Evolutionary conservation across 2,113 vertebrate genomes (phyloP).

Genomic region (Tricholaema leucomelas): DNA sequence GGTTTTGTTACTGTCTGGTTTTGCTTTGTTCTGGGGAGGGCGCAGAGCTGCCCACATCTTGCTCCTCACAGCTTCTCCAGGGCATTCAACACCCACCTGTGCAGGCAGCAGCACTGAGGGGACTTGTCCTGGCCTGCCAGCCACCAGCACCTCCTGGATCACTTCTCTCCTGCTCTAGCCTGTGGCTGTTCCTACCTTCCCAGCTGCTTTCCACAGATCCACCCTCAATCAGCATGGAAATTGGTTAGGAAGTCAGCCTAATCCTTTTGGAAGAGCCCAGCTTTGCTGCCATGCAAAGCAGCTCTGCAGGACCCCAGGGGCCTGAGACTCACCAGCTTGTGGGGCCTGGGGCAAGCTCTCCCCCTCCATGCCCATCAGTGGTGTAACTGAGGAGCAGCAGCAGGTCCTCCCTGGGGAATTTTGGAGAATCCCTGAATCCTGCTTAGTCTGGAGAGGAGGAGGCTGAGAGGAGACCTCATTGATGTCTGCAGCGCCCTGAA

Average conservation of each 20-base stretch:
- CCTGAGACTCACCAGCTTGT: rapidly evolving
- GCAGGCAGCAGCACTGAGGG: background rate
- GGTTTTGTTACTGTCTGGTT: no score
- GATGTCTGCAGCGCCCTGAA: no score
- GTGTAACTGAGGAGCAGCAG: background rate
- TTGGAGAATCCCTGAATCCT: background rate
- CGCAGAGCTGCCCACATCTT: background rate
- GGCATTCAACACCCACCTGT: background rate
- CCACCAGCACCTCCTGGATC: background rate
- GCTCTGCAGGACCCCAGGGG: rapidly evolving
- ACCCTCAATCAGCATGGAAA: background rate
- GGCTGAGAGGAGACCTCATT: no score
- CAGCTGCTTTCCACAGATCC: background rate
- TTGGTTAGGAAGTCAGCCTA: background rate
- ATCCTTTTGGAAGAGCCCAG: background rate
- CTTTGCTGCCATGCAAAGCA: background rate
- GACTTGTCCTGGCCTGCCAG: background rate
- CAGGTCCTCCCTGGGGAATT: background rate
- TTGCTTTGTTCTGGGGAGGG: background rate
- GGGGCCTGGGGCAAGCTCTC: background rate
- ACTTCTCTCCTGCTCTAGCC: background rate
- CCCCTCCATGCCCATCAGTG: background rate
- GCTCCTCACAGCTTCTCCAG: background rate
- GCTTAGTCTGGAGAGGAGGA: no score
- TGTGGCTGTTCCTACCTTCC: background rate